Conservation (phyloP, 2,888 invertebrate genomes). For the Pristionchus entomophagus region DNA sequence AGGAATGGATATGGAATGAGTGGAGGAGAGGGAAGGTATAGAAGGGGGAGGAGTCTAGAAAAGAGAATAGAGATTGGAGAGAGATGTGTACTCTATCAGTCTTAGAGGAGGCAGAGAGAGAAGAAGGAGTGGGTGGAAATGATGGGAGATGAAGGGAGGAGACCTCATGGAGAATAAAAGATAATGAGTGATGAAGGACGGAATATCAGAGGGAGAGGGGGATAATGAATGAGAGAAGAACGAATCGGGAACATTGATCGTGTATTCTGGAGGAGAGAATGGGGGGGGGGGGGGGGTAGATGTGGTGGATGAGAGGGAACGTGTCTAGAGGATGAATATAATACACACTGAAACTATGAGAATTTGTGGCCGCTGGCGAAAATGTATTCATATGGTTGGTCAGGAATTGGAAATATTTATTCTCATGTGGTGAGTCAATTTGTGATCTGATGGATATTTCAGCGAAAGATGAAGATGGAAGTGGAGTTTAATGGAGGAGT, state of each 20-base stretch:
- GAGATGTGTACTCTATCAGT: too few relatives aligned
- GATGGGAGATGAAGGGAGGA: not conserved
- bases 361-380: too few relatives aligned
- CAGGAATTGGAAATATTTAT: too few relatives aligned
- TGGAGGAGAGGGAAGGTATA: too few relatives aligned
- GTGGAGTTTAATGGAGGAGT: conserved; percentile 64
- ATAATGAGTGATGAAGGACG: not conserved
- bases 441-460: too few relatives aligned
- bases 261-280: not conserved
- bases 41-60: not conserved
- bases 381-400: too few relatives aligned
- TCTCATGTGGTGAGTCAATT: too few relatives aligned
- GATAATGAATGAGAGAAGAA: conserved; percentile 1
- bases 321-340: too few relatives aligned
- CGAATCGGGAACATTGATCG: conserved; percentile 18
- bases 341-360: too few relatives aligned
- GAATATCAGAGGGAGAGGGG: not conserved
- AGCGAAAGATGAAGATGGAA: conserved; percentile 63
- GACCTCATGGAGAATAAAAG: not conserved
- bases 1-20: not conserved
- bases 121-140: not conserved
- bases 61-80: not conserved
- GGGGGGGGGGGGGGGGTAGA: too few relatives aligned
- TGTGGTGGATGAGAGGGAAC: too few relatives aligned
- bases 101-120: not conserved